Conservation (phyloP, 2,888 invertebrate species). For the Atherix ibis region DNA sequence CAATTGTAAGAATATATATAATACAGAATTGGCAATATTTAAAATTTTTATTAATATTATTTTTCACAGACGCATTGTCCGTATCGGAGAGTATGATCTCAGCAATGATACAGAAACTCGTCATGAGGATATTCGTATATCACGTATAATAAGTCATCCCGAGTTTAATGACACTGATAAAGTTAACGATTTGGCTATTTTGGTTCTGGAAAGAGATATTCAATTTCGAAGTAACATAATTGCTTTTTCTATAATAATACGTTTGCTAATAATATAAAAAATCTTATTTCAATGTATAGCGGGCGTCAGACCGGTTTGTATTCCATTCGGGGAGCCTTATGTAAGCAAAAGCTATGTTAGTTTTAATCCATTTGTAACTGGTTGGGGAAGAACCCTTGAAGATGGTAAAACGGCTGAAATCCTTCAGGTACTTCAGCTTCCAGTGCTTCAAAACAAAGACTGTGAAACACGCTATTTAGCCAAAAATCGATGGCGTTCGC, state of each 20-base stretch:
- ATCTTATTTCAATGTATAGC: no score
- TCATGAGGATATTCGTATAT: conserved; percentile 37
- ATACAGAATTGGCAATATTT: no score
- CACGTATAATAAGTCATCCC: no score
- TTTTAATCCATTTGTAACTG: conserved; percentile 49
- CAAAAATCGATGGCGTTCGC: conserved; percentile 17
- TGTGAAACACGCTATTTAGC: conserved; percentile 36
- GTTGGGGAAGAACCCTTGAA: conserved; percentile 24
- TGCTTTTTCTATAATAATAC: no score
- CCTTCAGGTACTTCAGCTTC: conserved; percentile 54
- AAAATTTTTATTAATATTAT: no score
- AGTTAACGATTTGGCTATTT: no score
- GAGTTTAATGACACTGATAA: no score
- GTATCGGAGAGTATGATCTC: conserved; percentile 58
- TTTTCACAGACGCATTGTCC: conserved; percentile 39
- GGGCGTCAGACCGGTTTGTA: conserved; percentile 59
- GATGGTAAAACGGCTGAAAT: conserved; percentile 45
- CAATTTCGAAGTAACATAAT: no score
- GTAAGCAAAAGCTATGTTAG: conserved; percentile 37
- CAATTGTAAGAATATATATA: conserved; percentile 12
- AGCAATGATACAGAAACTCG: conserved; percentile 39
- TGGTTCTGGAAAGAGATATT: no score
- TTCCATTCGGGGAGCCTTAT: conserved; percentile 41
- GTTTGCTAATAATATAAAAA: no score
- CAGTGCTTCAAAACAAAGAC: conserved; percentile 43